Base-by-base conservation (phyloP, 2,797 vertebrate species). In the Morelia viridis region DNA sequence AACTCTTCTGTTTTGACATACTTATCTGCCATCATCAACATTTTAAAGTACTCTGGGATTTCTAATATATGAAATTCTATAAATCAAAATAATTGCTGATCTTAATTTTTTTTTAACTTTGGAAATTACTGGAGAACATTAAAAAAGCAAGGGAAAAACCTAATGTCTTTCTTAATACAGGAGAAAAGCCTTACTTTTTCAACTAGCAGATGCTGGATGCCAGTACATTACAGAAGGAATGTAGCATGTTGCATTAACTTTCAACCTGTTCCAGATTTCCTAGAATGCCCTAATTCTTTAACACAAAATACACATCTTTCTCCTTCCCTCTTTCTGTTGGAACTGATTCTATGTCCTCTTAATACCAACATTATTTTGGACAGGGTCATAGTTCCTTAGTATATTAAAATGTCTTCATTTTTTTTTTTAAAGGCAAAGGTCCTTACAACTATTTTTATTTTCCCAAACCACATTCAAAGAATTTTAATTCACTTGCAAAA, bases 191-290 rank as follows among this genome's bases (percentile, higher is more conserved):
- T 92, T 96, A 95, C 94, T 95, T 95, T 96, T 96, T 97, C 97
- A 97, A 96, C 96, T 96, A 97, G 96, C 94, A 96, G 94, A 95
- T 93, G 96, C 95, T 97, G 96, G 94, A 94, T 95, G 96, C 93
- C 94, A 97, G 91, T 94, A 96, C 93, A 62, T 22, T 41, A 24
- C 5, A 9, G 12, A 6, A 12, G 94, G 95, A 96, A 95, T 95
- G 94, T 96, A 95, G 94, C 93, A 96, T 93, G 95, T 35, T 95
- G 89, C 92, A 95, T 96, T 96, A 96, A 96, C 94, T 97, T 96
- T 95, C 90, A 96, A 95, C 97, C 93, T 94, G 96, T 90, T 97
- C 95, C 94, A 96, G 95, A 96, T 94, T 96, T 97, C 93, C 96
- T 95, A 97, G 96, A 95, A 96, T 94, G 96, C 80, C 93, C 95